Conservation (phyloP, 2,888 invertebrate species). For the Trachelus troglodyta region DNA sequence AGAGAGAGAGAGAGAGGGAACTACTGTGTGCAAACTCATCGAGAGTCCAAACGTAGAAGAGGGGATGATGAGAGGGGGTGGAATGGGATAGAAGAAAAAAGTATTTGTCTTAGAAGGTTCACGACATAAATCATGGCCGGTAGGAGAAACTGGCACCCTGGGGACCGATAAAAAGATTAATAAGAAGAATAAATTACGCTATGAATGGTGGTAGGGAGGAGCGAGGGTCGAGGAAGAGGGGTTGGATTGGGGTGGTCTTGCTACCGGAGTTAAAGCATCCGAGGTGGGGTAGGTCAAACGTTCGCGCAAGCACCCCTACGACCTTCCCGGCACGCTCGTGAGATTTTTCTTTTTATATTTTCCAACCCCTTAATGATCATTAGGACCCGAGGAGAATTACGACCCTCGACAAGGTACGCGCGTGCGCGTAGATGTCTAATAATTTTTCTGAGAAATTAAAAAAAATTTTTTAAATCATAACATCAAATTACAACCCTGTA, state of each 20-base stretch:
- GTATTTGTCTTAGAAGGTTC: constrained; percentile 6
- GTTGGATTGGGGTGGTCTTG: not conserved
- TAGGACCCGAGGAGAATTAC: constrained; percentile 30
- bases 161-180: constrained; percentile 4
- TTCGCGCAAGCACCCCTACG: not conserved
- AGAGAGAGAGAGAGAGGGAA: no score
- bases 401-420: constrained; percentile 12
- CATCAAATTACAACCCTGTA: not conserved
- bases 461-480: not conserved
- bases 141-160: not conserved
- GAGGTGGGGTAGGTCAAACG: constrained; percentile 1
- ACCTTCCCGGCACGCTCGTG: not conserved
- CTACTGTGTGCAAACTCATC: not conserved
- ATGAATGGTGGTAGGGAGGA: not conserved
- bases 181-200: constrained; percentile 7
- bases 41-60: not conserved
- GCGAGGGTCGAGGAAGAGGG: not conserved
- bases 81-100: not conserved
- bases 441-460: not conserved
- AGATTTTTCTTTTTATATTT: constrained; percentile 5
- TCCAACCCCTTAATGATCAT: constrained; percentile 39
- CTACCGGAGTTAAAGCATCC: not conserved
- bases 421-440: not conserved
- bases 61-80: not conserved
- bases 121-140: not conserved